Conservation (phyloP, 2,113 vertebrate species). For the Gymnarchus niloticus region DNA sequence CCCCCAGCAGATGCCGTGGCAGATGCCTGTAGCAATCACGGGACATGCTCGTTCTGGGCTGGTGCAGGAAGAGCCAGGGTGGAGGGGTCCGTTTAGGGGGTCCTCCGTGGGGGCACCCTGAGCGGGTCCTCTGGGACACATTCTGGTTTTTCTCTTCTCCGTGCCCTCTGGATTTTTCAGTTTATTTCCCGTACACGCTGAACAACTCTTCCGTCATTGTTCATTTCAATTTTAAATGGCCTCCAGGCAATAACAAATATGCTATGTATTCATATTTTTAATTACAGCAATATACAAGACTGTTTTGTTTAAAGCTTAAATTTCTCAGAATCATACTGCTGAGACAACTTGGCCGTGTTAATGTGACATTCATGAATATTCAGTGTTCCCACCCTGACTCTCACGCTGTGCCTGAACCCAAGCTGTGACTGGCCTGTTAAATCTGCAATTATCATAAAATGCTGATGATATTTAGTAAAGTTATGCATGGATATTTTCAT, state of each 20-base stretch:
- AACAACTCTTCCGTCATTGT: background rate
- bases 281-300: background rate
- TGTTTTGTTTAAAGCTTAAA: background rate
- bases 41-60: background rate
- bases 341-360: background rate
- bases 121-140: background rate
- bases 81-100: too few relatives aligned
- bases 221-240: background rate
- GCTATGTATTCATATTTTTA: background rate
- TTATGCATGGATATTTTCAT: conserved; percentile 7
- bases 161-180: background rate
- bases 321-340: background rate
- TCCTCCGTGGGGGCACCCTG: too few relatives aligned
- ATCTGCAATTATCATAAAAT: background rate
- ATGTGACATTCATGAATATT: background rate
- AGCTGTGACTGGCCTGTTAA: background rate
- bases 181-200: background rate
- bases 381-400: background rate
- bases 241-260: background rate
- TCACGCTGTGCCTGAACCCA: background rate
- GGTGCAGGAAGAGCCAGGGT: background rate
- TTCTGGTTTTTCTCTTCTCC: background rate
- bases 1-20: too few relatives aligned
- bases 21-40: background rate
- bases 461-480: background rate